Percentiles rank a stretch among this genome's conserved stretches.
These are phyloP conservation scores for Pammene aurita DNA, from an alignment of 2,888 invertebrate species.

Conservation along the genomic window DNA sequence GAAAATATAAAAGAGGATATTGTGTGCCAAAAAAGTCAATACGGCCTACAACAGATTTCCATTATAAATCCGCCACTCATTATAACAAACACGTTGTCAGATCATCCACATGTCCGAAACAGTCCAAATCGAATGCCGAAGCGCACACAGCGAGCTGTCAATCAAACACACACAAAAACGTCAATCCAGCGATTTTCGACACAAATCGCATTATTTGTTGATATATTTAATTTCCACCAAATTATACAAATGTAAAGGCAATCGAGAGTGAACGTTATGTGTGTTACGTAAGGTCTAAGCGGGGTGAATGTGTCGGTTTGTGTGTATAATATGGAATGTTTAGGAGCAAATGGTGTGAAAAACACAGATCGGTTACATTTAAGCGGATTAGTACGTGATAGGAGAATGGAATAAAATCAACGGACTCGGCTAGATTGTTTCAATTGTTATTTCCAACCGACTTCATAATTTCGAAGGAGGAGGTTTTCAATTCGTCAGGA, in stretches of 20 bases:
- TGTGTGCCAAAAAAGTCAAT: constrained; percentile 24
- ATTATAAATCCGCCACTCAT: constrained; percentile 28
- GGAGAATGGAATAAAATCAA: constrained; percentile 60
- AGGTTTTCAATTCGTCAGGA: too few relatives aligned
- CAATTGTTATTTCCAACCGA: constrained; percentile 1
- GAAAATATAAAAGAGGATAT: constrained; percentile 3
- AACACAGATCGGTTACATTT: constrained; percentile 74
- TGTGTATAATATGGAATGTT: constrained; percentile 52
- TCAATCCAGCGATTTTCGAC: constrained; percentile 47
- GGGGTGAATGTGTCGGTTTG: constrained; percentile 23
- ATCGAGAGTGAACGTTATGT: constrained; percentile 35
- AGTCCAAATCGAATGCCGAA: constrained; percentile 23
- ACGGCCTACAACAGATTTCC: constrained; percentile 8
- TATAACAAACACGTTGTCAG: constrained; percentile 34
- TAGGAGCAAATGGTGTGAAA: constrained; percentile 61
- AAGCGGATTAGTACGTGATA: constrained; percentile 65
- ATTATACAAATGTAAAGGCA: constrained; percentile 9
- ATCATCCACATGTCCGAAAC: constrained; percentile 32
- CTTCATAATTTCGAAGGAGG: too few relatives aligned
- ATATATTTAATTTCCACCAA: constrained; percentile 48
- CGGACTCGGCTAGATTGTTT: constrained; percentile 8
- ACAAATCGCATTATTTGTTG: constrained; percentile 58
- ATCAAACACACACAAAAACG: constrained; percentile 51
- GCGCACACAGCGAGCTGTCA: constrained; percentile 50
- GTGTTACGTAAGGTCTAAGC: constrained; percentile 20